phyloP scores from a whole-genome alignment of 64 coral and sea anemone species.

The Cladopsammia gracilis region DNA sequence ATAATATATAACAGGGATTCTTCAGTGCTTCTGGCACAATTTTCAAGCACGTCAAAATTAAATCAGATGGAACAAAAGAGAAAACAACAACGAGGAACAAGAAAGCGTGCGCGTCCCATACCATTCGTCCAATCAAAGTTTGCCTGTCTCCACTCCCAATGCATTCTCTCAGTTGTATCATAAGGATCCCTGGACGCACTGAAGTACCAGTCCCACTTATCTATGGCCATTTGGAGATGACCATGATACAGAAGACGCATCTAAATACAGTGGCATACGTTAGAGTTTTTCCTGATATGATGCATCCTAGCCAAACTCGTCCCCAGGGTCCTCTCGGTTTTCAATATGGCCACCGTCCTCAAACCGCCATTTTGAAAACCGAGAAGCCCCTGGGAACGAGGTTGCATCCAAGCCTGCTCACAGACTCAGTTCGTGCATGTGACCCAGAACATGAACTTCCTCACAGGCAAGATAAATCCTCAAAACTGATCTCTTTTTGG shows the following conservation, averaged over 20 bases:
- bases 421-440: too few relatives aligned
- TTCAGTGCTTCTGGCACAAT: background rate
- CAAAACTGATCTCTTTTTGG: too few relatives aligned
- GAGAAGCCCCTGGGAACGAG: too few relatives aligned
- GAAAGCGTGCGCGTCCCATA: background rate
- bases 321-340: too few relatives aligned
- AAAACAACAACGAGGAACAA: background rate
- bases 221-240: constrained; percentile 83
- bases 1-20: background rate
- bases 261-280: constrained; percentile 4
- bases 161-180: constrained; percentile 85
- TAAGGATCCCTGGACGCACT: constrained; percentile 97
- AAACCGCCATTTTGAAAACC: too few relatives aligned
- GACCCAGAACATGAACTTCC: too few relatives aligned
- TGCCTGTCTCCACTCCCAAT: constrained; percentile 95
- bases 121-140: constrained; percentile 97
- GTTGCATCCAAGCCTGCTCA: too few relatives aligned
- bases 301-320: too few relatives aligned
- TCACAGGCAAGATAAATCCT: too few relatives aligned
- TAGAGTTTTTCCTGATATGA: too few relatives aligned
- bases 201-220: constrained; percentile 90
- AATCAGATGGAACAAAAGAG: too few relatives aligned
- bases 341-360: too few relatives aligned
- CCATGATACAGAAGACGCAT: constrained; percentile 93
- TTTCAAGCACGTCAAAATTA: background rate